A percentile compares a stretch with the other conserved stretches of the same genome.
Evolutionary conservation across 2,797 vertebrate species (phyloP).

Genomic region (Halcyon smyrnensis): DNA sequence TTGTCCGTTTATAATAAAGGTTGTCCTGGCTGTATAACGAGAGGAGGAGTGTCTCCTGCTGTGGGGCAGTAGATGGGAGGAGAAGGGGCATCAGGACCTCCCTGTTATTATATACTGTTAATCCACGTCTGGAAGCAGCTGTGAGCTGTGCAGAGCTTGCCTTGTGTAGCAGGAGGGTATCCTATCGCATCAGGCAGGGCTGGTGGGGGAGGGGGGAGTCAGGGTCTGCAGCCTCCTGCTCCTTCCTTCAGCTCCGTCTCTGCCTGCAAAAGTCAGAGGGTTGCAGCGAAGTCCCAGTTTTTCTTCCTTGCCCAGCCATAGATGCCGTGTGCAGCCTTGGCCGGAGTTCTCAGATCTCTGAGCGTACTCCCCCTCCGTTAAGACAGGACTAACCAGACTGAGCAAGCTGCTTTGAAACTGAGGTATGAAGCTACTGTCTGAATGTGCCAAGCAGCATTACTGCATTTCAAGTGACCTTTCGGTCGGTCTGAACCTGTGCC

Average conservation of each 20-base stretch:
- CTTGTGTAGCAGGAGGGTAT: background rate
- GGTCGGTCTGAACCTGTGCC: constrained; percentile 51
- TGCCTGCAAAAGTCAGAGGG: background rate
- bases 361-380: background rate
- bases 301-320: background rate
- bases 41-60: background rate
- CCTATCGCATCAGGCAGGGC: background rate
- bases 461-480: constrained; percentile 65
- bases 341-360: background rate
- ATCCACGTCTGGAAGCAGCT: background rate
- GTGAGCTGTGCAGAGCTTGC: background rate
- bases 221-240: background rate
- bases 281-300: background rate
- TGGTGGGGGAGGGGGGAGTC: background rate
- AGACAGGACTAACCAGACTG: background rate
- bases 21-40: background rate
- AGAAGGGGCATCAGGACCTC: background rate
- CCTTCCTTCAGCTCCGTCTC: background rate
- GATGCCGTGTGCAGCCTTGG: background rate
- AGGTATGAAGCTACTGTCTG: background rate
- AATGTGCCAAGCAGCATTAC: constrained; percentile 22
- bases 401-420: background rate
- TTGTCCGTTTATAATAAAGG: background rate
- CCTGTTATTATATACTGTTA: background rate
- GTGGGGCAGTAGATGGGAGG: background rate